Base-by-base conservation (phyloP, 2,113 vertebrate genomes). In the Cyanoramphus novaezelandiae region DNA sequence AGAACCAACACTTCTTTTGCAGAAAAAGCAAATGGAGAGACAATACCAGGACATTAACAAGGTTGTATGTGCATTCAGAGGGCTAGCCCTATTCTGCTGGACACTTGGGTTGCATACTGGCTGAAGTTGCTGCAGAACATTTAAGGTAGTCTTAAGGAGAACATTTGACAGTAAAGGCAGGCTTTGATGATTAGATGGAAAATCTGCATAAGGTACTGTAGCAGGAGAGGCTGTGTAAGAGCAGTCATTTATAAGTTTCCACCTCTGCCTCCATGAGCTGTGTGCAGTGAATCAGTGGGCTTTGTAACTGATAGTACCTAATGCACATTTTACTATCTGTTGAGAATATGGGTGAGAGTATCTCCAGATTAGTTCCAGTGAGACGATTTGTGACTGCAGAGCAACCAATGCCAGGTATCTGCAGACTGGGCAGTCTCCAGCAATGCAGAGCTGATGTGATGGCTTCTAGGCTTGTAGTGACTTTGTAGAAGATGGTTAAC, bases 41-140 rank as follows among this genome's bases (percentile, higher is more conserved):
- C 19, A 10, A 7, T 46, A 37, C 18, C 3, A 31, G 37, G 18
- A 87, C 27, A 60, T 88, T 4, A 64, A 17, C 3, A 68, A 68
- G 7, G 31, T 37, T 0, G 0, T 28, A 10, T 43, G 4, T 60
- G 27, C 21, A 59, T 83, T 86, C 49, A n/a, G 23, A 47, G 31
- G 8, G 7, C 24, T 70, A 11, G 47, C 28, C 41, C 72, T 75
- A 33, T 41, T 86, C 41, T 39, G 6, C 28, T 67, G 21, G 9
- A 6, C 21, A 24, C 17, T 90, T 74, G 46, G 33, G 12, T 64
- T 91, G 18, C 39, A 28, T 18, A 6, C 39, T 50, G 52, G 12
- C 41, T 82, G 81, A 64, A 82, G 43, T 17, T 84, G 13, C 44
- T 87, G 11, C 7, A 47, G 16, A 80, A 68, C 15, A 31, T 74